Base-by-base conservation (phyloP, 2,888 invertebrate species). In the Heliconius cydno region DNA sequence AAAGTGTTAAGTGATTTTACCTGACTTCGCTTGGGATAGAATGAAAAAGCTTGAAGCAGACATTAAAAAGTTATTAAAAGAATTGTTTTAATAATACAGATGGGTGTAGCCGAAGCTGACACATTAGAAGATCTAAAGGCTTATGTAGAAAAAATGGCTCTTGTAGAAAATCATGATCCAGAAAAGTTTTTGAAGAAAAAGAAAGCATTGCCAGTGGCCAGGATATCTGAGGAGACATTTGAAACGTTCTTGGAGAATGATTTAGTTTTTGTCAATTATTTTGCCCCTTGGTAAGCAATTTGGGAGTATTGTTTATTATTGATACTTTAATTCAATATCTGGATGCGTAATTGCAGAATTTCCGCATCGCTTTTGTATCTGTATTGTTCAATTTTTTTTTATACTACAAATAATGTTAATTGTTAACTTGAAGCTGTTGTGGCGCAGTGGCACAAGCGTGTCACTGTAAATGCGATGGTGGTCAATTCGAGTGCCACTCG, bases 231-330 rank as follows among this genome's bases (percentile, higher is more conserved):
- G 46, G 96, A 97, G 74, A 97, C 96, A 79, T 98, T 98, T 87
- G 96, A 97, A 66, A 95, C 96, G 57, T 96, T 96, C 78, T 94
- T 98, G 65, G 96, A 97, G 83, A 96, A 96, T 38, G 98, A 97
- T 77, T 90, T 97, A 52, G 96, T 97, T 0, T 98, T 98, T 87
- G 96, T 98, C 46, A 98, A 98, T 91, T 98, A 98, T 89, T 98
- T 97, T 93, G 98, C 98, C 4, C 98, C 98, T 3, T 98, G 98
- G 98, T 96, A 92, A 91, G 81, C 84, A 73, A 46, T 71, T 67
- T 12, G 9, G n/a, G 10, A 2, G 3, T 60, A 60, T 60, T 60
- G n/a, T n/a, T 60, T n/a, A 9, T n/a, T 57, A 22, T 22, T 57
- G 22, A 6, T 57, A 57, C 19, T 57, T 7, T 19, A 22, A 22